phyloP scores from a whole-genome alignment of 2,113 vertebrate genomes.

The Leuciscus idus region DNA sequence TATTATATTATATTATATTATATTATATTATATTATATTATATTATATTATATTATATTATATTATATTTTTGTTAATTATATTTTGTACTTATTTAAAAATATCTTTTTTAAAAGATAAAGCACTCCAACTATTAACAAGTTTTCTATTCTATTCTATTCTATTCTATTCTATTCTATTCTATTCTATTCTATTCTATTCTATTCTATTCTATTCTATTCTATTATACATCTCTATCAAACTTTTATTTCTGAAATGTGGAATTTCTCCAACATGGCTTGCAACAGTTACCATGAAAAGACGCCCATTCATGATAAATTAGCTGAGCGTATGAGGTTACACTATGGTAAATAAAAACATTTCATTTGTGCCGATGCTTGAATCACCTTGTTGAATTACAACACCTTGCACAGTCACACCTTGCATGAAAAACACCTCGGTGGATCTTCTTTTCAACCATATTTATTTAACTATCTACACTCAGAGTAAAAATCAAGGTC shows the following conservation, averaged over 20 bases:
- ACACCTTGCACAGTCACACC: constrained; percentile 1
- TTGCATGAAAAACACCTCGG: not conserved
- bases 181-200: too few species aligned
- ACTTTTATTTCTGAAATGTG: not conserved
- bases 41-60: too few species aligned
- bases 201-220: too few species aligned
- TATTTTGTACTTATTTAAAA: too few species aligned
- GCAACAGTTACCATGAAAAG: not conserved
- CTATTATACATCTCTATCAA: too few species aligned
- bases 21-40: too few species aligned
- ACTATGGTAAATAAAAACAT: not conserved
- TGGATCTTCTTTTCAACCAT: constrained; percentile 38
- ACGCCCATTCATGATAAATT: not conserved
- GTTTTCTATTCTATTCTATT: too few species aligned
- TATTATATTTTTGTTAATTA: too few species aligned
- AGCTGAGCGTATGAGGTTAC: not conserved
- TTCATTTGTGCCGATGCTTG: not conserved
- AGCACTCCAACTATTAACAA: too few species aligned
- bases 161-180: too few species aligned
- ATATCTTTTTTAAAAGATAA: too few species aligned
- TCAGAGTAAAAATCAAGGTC: constrained; percentile 77
- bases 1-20: too few species aligned
- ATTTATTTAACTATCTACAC: constrained; percentile 76
- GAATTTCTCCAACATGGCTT: not conserved
- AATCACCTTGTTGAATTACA: not conserved